phyloP scores from a whole-genome alignment of 2,888 invertebrate genomes.

The Chaetoderma sp. region DNA sequence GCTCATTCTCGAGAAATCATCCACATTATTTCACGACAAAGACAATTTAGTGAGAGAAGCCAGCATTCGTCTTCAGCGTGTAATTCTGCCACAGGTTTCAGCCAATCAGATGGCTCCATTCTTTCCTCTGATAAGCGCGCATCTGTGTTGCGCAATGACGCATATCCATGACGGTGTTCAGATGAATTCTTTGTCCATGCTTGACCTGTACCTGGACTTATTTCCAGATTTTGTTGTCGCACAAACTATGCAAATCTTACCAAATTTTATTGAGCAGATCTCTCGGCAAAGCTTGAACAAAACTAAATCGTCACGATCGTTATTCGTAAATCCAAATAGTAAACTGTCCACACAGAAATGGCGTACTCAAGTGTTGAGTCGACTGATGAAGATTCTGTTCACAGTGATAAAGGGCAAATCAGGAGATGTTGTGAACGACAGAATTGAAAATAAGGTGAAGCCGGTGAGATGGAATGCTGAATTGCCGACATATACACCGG shows the following conservation, averaged over 20 bases:
- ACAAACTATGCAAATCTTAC: slow-evolving; percentile 80
- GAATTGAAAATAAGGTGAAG: not conserved
- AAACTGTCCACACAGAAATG: slow-evolving; percentile 83
- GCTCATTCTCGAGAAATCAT: slow-evolving; percentile 78
- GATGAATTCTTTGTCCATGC: slow-evolving; percentile 83
- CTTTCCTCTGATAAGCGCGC: slow-evolving; percentile 82
- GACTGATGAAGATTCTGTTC: slow-evolving; percentile 73
- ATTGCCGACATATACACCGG: too few relatives aligned
- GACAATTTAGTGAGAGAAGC: slow-evolving; percentile 74
- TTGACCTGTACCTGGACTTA: slow-evolving; percentile 81
- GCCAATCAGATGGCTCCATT: slow-evolving; percentile 74
- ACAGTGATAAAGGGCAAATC: slow-evolving; percentile 33
- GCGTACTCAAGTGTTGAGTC: slow-evolving; percentile 81
- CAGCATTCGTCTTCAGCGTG: slow-evolving; percentile 71
- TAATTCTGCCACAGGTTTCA: slow-evolving; percentile 40
- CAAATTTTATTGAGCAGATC: slow-evolving; percentile 87
- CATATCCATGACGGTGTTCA: slow-evolving; percentile 85
- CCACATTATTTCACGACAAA: slow-evolving; percentile 80
- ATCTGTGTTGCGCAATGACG: slow-evolving; percentile 90
- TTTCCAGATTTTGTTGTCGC: slow-evolving; percentile 78
- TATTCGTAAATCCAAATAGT: slow-evolving; percentile 79
- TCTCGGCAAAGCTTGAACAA: slow-evolving; percentile 70
- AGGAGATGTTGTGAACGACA: not conserved
- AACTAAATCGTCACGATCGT: slow-evolving; percentile 74
- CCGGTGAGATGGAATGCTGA: not conserved